A percentile compares a stretch with the other conserved stretches of the same genome.
phyloP scores from a whole-genome alignment of 2,888 invertebrate genomes.

The Thalpophila matura region DNA sequence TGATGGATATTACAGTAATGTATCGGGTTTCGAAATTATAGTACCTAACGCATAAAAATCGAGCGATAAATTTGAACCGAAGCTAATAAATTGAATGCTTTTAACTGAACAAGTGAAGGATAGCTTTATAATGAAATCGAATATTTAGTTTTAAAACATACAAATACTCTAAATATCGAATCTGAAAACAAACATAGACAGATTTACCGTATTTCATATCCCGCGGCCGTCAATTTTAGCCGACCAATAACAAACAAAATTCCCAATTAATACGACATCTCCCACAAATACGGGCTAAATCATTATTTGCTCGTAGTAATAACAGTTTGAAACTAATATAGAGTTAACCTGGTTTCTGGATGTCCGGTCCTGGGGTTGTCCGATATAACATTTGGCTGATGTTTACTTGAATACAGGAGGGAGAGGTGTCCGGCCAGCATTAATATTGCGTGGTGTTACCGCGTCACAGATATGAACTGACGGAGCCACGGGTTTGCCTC shows the following conservation, averaged over 20 bases:
- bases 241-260: constrained; percentile 46
- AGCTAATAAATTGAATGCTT: not conserved
- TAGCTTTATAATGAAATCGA: not conserved
- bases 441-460: constrained; percentile 69
- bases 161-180: constrained; percentile 7
- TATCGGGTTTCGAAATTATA: not conserved
- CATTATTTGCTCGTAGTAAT: constrained; percentile 54
- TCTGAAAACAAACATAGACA: constrained; percentile 32
- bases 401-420: constrained; percentile 58
- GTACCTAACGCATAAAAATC: not conserved
- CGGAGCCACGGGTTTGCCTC: constrained; percentile 69
- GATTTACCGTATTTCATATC: constrained; percentile 37
- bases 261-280: constrained; percentile 46
- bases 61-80: constrained; percentile 11
- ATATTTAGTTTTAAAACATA: constrained; percentile 24
- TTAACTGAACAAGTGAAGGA: not conserved
- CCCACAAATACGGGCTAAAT: constrained; percentile 29
- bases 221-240: constrained; percentile 29
- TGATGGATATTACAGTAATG: not conserved
- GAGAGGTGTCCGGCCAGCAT: constrained; percentile 57
- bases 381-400: constrained; percentile 54
- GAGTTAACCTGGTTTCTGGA: constrained; percentile 20
- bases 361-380: constrained; percentile 25
- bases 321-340: constrained; percentile 61
- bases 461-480: constrained; percentile 71